Evolutionary conservation across 2,113 vertebrate species (phyloP), one percentile per base, ranked within the genome.

Genomic region (Sakesphorus luctuosus): DNA sequence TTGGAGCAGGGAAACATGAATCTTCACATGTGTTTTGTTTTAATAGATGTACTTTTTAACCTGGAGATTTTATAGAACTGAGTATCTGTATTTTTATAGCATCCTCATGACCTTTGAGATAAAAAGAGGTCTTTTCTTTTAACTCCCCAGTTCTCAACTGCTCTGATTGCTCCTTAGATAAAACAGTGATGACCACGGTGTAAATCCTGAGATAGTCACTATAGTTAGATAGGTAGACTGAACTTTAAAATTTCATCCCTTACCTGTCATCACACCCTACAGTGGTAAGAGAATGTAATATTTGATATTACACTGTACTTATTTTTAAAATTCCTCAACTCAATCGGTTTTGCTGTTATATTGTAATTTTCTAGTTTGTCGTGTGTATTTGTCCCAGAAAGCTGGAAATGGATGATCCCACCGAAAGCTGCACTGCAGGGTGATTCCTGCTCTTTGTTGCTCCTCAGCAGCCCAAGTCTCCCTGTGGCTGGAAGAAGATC

Each of bases 111-210:
- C 87, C 89, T 97, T 95, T 93, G 87, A 91, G 81, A 87, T 87
- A 67, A 95, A 95, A 95, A 80, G 66, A 69, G 59, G 73, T 84
- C 79, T 94, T 96, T 94, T 93, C 81, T 93, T 94, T 96, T 91
- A 96, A 83, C 77, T 95, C 68, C 18, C 46, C 82, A 81, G 80
- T 93, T 97, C 94, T 91, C 77, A 95, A 73, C 61, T 95, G 81
- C 86, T 97, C 94, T 95, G 90, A 94, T 96, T 96, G 47, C 79
- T 96, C 53, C 87, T 96, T 29, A 61, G 91, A 93, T 95, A 93
- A 56, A 91, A 67, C 46, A 50, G 65, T 36, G 94, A 95, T 96
- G 95, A 89, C 85, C 87, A 84, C 1, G 61, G 72, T 82, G 75
- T 88, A 96, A 91, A 93, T 91, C 58, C 84, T 55, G 66, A 90